Conservation (phyloP, 2,113 vertebrate genomes). For the Naja naja region DNA sequence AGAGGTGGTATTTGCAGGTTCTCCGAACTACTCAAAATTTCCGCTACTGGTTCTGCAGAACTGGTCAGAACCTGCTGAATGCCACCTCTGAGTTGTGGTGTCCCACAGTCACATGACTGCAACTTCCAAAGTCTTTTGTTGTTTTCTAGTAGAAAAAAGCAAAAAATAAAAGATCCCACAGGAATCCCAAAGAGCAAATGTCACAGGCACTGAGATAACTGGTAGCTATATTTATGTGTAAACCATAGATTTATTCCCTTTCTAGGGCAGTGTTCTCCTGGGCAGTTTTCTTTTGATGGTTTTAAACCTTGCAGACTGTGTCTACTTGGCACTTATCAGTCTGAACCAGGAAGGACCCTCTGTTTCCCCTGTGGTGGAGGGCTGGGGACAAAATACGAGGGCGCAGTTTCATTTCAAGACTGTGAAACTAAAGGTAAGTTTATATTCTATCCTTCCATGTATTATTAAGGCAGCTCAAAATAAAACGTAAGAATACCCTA, state of each 20-base stretch:
- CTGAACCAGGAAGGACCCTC: constrained; percentile 85
- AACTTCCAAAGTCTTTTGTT: not conserved
- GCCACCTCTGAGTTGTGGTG: too few relatives aligned
- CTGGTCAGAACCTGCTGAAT: too few relatives aligned
- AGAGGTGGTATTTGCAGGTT: too few relatives aligned
- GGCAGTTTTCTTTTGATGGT: constrained; percentile 85
- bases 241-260: constrained; percentile 13
- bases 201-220: not conserved
- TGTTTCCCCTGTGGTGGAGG: constrained; percentile 93
- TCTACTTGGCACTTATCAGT: constrained; percentile 83
- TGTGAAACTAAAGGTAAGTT: constrained; percentile 92
- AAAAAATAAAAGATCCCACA: not conserved
- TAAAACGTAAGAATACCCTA: not conserved
- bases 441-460: not conserved
- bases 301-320: constrained; percentile 88
- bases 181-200: not conserved
- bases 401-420: constrained; percentile 86
- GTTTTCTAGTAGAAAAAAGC: not conserved
- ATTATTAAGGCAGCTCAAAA: not conserved
- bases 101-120: not conserved
- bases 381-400: constrained; percentile 86
- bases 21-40: too few relatives aligned
- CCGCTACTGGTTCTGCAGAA: too few relatives aligned
- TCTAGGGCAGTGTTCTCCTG: constrained; percentile 89
- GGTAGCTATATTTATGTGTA: not conserved